Evolutionary conservation across 2,113 vertebrate genomes (phyloP).

Genomic region (Mustelus asterias): DNA sequence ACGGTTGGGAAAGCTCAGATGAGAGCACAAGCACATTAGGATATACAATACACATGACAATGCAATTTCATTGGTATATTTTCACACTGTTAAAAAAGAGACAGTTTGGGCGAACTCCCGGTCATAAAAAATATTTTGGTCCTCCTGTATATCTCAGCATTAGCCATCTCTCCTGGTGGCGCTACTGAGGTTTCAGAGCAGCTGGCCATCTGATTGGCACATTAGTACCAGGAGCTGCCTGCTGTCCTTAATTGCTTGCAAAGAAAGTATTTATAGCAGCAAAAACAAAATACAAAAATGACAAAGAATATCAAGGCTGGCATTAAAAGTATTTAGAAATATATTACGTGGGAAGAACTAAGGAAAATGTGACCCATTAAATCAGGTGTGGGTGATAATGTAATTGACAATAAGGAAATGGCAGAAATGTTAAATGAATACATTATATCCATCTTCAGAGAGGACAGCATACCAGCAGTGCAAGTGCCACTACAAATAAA

Average conservation of each 20-base stretch:
- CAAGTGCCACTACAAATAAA: not conserved
- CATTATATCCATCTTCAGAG: not conserved
- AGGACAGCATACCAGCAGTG: not conserved
- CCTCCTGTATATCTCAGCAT: too few relatives aligned
- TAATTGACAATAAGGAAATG: not conserved
- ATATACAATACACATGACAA: too few relatives aligned
- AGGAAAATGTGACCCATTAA: not conserved
- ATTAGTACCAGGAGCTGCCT: too few relatives aligned
- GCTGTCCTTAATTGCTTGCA: not conserved
- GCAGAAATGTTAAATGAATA: not conserved
- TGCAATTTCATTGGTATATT: too few relatives aligned
- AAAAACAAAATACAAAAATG: too few relatives aligned
- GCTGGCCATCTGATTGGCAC: too few relatives aligned
- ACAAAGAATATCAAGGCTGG: not conserved
- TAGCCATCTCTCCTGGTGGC: too few relatives aligned
- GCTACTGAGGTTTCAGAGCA: too few relatives aligned
- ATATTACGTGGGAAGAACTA: not conserved
- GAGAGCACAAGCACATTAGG: not conserved
- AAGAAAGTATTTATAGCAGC: not conserved
- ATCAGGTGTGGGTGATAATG: not conserved
- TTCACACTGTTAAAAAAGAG: too few relatives aligned
- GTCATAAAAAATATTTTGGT: too few relatives aligned
- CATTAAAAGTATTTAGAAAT: not conserved
- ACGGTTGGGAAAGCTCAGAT: not conserved
- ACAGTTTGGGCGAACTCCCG: too few relatives aligned